Base-by-base conservation (phyloP, 2,797 vertebrate genomes). In the Aphelocoma californica region DNA sequence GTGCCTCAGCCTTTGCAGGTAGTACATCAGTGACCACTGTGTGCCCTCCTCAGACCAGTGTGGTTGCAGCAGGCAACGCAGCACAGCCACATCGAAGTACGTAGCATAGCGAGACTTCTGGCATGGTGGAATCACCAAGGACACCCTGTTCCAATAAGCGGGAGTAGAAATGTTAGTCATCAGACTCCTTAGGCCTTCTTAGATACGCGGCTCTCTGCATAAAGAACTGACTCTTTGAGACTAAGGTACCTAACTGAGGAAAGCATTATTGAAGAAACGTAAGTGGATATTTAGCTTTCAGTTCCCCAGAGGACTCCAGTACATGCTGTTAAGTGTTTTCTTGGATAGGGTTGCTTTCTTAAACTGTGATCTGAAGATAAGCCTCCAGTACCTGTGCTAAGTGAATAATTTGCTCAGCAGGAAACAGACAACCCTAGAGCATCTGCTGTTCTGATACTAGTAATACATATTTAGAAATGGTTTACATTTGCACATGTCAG, bases 31-130 rank as follows among this genome's bases (percentile, higher is more conserved):
- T 3, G 99, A 99, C 99, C 99, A 99, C 97, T 99, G 99, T 3
- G 99, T 99, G 14, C 99, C 99, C 87, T 99, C 99, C 96, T 99
- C 99, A 0, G 98, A 99, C 99, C 99, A 99, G n/a, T 99, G 99
- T 0, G 99, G 99, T 97, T 99, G 99, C 73, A 99, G 98, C 54
- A 99, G 98, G 97, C 99, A 99, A 90, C 99, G 99, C 93, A 99
- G 98, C 56, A 99, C 99, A 0, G 99, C 99, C 85, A 99, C 99
- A 3, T 99, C 99, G 5, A 99, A 99, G 97, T 99, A 99, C 0
- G 99, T 99, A 92, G 99, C 99, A 16, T 99, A 99, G 57, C 99
- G 99, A 8, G 99, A 99, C 34, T 98, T 98, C 95, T 99, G 99
- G 92, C 98, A 98, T 0, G 98, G 98, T 10, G 99, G 99, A 50